phyloP scores from a whole-genome alignment of 2,888 invertebrate species.

The Cerceris rybyensis region DNA sequence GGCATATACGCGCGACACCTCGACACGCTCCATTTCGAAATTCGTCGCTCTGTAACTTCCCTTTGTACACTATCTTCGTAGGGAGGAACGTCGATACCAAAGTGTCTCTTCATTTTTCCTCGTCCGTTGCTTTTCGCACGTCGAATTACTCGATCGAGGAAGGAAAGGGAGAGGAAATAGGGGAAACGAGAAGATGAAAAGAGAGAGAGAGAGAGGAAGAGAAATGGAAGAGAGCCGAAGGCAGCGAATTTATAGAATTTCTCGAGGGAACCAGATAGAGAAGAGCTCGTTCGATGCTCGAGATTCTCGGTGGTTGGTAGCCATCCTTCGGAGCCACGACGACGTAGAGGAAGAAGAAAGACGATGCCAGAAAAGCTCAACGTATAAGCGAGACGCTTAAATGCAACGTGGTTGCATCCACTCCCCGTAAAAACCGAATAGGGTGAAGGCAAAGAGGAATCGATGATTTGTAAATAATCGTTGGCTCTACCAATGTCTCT shows the following conservation, averaged over 20 bases:
- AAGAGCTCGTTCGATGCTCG: conserved; percentile 32
- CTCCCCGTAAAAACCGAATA: too few relatives aligned
- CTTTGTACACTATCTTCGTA: neutral
- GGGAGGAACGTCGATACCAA: conserved; percentile 36
- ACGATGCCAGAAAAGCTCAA: neutral
- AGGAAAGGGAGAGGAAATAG: conserved; percentile 6
- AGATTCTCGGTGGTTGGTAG: conserved; percentile 39
- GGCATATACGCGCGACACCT: neutral
- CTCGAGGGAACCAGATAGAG: conserved; percentile 45
- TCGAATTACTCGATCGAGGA: conserved; percentile 55
- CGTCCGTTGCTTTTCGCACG: conserved; percentile 37
- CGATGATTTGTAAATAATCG: conserved; percentile 60
- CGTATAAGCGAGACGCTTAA: conserved; percentile 12
- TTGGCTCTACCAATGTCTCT: conserved; percentile 20
- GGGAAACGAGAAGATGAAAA: neutral
- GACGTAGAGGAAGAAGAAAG: neutral
- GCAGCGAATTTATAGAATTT: conserved; percentile 61
- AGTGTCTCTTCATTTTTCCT: conserved; percentile 42
- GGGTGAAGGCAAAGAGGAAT: conserved; percentile 7
- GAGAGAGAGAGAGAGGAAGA: neutral
- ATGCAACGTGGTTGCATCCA: too few relatives aligned
- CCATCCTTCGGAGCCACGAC: conserved; percentile 7
- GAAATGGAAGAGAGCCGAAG: conserved; percentile 15
- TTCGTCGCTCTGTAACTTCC: neutral
- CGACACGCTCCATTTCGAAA: neutral